Evolutionary conservation across 2,113 vertebrate species (phyloP).

Genomic region (Pelusios castaneus): DNA sequence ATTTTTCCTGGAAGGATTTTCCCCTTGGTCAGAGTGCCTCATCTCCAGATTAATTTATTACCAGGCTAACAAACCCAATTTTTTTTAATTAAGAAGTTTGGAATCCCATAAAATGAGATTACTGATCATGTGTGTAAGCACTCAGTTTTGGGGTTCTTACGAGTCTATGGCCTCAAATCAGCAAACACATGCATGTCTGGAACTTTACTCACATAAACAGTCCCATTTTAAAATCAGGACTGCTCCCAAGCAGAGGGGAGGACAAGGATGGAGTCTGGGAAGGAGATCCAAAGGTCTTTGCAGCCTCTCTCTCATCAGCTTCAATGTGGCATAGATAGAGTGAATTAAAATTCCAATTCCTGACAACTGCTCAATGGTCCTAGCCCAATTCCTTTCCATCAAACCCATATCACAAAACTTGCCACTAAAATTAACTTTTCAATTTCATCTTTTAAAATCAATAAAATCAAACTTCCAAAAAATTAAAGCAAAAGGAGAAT

Average conservation of each 20-base stretch:
- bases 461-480: not conserved
- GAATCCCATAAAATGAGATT: not conserved
- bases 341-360: not conserved
- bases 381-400: not conserved
- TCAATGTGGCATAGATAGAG: not conserved
- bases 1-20: not conserved
- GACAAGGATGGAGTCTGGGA: slow-evolving; percentile 68
- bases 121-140: not conserved
- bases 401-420: not conserved
- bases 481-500: slow-evolving; percentile 13
- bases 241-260: slow-evolving; percentile 44
- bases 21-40: not conserved
- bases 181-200: slow-evolving; percentile 55
- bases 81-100: not conserved
- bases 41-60: not conserved
- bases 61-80: not conserved
- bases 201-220: slow-evolving; percentile 61
- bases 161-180: slow-evolving; percentile 54
- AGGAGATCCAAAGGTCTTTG: slow-evolving; percentile 45
- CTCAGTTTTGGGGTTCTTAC: not conserved
- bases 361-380: not conserved
- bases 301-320: slow-evolving; percentile 12
- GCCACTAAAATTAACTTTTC: not conserved
- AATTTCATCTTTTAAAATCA: not conserved
- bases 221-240: slow-evolving; percentile 3